Evolutionary conservation across 2,113 vertebrate species (phyloP), one percentile per base, ranked within the genome.

Genomic region (Alethe diademata): DNA sequence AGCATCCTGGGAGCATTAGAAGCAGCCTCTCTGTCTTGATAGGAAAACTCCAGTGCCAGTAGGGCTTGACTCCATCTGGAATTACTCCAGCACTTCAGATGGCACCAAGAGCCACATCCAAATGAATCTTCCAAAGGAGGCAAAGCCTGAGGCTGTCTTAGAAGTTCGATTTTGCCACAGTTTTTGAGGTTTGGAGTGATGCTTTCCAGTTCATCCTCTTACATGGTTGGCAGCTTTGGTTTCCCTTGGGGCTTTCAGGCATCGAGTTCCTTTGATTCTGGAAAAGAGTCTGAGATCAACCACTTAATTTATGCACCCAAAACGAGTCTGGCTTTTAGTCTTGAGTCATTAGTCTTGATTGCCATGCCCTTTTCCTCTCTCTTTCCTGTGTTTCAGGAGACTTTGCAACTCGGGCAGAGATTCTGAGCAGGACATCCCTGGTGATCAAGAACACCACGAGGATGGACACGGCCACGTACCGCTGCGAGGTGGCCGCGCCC

Each of bases 401-500:
- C 86, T 97, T 99, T 96, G 98, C 88, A 54, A 98, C 98, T 71
- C 98, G 99, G 81, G 99, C 99, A 67, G 97, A 98, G 79, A 98
- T 99, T 18, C 96, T 98, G 96, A 98, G 99, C 89, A 98, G 98
- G 42, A 99, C 99, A 1, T 99, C 99, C 7, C 98, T 99, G 88
- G 95, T 98, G 97, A 99, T 99, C 67, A 98, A 98, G 91, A 99
- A 99, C 42, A 93, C 98, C 83, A 99, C 98, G 28, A 98, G 99
- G 31, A 98, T 97, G 62, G 99, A 99, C 97, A 99, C 98, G 0
- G 99, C 99, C 36, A 97, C 98, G 28, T 99, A 99, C 88, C 98
- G 99, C 96, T 99, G 99, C 31, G 99, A 99, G 92, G 99, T 99
- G 88, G 99, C 98, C 5, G 99, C 99, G 12, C 98, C 98, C 56